These are phyloP conservation scores for Neoaliturus tenellus DNA, from an alignment of 2,888 invertebrate species.

Conservation along the genomic window DNA sequence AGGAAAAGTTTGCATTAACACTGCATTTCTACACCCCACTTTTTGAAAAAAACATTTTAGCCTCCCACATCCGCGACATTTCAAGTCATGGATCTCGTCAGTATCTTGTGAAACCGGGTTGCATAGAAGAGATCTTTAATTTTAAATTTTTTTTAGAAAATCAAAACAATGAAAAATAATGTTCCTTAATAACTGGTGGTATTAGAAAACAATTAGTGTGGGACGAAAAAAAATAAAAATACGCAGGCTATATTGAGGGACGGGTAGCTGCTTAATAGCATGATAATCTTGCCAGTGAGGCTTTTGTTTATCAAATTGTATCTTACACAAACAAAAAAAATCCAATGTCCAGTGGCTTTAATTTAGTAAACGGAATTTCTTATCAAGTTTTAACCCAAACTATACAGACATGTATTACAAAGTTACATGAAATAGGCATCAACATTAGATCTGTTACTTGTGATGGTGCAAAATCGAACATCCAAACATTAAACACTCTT, in stretches of 20 bases:
- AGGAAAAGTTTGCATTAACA: conserved; percentile 37
- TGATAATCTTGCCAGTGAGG: conserved; percentile 50
- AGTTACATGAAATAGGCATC: conserved; percentile 6
- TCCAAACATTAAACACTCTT: conserved; percentile 28
- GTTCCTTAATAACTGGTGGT: neutral
- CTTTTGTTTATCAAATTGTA: conserved; percentile 12
- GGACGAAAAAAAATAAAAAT: neutral
- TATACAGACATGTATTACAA: neutral
- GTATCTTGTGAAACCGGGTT: conserved; percentile 21
- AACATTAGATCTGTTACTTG: conserved; percentile 41
- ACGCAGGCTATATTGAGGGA: neutral
- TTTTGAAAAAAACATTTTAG: conserved; percentile 48
- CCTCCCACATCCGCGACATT: neutral
- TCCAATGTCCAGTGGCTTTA: conserved; percentile 46
- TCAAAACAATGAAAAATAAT: neutral
- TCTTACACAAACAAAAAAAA: neutral
- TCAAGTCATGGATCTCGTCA: conserved; percentile 8
- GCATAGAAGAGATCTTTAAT: conserved; percentile 11
- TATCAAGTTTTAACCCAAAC: conserved; percentile 28
- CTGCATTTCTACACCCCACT: conserved; percentile 54
- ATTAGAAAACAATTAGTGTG: conserved; percentile 30
- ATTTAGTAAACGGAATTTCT: conserved; percentile 43
- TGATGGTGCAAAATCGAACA: conserved; percentile 53
- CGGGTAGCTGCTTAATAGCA: neutral
- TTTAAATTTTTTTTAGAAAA: neutral